Evolutionary conservation across 2,113 vertebrate species (phyloP), one percentile per base, ranked within the genome.

Genomic region (Cnemophilus loriae): DNA sequence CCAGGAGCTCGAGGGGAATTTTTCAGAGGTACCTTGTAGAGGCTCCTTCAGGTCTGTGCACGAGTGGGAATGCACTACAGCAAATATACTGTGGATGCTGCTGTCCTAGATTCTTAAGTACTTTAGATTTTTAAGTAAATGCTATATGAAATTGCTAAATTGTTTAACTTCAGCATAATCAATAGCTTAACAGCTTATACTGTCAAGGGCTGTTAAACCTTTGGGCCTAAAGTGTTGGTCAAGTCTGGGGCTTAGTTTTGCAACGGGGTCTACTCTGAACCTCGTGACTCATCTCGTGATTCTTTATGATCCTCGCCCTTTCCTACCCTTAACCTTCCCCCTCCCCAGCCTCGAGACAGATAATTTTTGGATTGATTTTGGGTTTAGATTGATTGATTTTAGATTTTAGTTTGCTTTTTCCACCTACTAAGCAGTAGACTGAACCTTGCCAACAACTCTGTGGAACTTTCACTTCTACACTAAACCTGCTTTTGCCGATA

Each of bases 21-120:
- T 61, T 83, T 55, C 39, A 67, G 33, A 44, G 44, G 15, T 28
- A 37, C 39, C 20, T 68, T n/a, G 13, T 11, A 74, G 8, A n/a
- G 23, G 26, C 39, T 41, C 46, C 64, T 20, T 65, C 55, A 82
- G 47, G n/a, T 20, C n/a, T 75, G 24, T 52, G 60, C 44, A 77
- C 1, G 1, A 82, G n/a, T 41, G n/a, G 47, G 39, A 53, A 60
- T 35, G n/a, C 26, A 52, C 39, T 47, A 12, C 1, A 53, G 69
- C 9, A 75, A 41, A 75, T 7, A 20, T 1, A 53, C 24, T 8
- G 14, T 20, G 9, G 22, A n/a, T 0, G 0, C 1, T 75, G 46
- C 39, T 82, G 30, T 70, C n/a, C 55, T 53, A 22, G 4, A 55
- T 16, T 26, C 69, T 74, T 8, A 53, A 55, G 30, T 60, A 68